These are phyloP conservation scores for Clanis bilineata DNA, from an alignment of 2,888 invertebrate species.

Conservation along the genomic window DNA sequence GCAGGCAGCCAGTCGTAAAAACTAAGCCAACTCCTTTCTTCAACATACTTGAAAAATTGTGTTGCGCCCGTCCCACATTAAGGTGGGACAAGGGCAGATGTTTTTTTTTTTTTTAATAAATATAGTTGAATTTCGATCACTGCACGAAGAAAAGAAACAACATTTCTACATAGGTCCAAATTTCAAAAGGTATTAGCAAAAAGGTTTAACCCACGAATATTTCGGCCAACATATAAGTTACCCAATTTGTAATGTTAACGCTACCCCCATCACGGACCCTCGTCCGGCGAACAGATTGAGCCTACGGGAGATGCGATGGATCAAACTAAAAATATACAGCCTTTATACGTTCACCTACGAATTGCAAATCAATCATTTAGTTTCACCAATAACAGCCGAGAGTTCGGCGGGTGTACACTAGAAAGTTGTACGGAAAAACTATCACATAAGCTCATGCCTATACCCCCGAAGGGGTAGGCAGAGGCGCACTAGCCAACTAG, in stretches of 20 bases:
- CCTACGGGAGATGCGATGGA: slow-evolving; percentile 57
- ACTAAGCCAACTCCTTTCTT: no score
- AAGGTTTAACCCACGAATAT: slow-evolving; percentile 27
- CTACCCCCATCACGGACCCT: slow-evolving; percentile 47
- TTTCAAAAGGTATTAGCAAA: slow-evolving; percentile 9
- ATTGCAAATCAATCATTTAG: not conserved
- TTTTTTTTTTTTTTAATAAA: no score
- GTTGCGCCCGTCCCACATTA: no score
- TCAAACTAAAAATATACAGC: slow-evolving; percentile 56
- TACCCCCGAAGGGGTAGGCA: no score
- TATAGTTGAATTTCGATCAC: no score
- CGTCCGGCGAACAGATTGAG: slow-evolving; percentile 59
- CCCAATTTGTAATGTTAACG: slow-evolving; percentile 69
- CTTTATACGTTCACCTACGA: slow-evolving; percentile 24
- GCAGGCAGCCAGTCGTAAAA: no score
- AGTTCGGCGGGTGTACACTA: not conserved
- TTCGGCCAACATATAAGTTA: slow-evolving; percentile 56
- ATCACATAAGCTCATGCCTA: no score
- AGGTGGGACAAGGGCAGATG: no score
- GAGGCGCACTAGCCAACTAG: no score
- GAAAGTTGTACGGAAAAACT: not conserved
- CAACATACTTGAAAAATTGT: no score
- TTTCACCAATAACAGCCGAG: not conserved
- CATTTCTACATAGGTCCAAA: not conserved
- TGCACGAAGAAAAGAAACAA: not conserved